Base-by-base conservation (phyloP, 2,888 invertebrate genomes). In the Plagodis pulveraria region DNA sequence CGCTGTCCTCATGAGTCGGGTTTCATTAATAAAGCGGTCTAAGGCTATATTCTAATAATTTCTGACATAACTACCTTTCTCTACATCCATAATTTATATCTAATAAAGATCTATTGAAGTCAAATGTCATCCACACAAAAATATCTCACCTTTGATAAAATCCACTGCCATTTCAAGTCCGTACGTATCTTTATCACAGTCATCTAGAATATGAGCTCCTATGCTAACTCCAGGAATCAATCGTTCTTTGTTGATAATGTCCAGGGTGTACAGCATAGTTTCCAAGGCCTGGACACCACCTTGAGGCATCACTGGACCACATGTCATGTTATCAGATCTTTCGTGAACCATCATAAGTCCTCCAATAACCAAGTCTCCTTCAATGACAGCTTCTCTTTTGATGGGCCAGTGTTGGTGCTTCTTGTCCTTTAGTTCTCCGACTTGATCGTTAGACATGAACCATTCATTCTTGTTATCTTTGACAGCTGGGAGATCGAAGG, bases 131-230 rank as follows among this genome's bases (percentile, higher is more conserved):
- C 1, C 9, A 41, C n/a, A 41, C 9, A 41, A 0, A 10, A 41
- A 5, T 5, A n/a, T n/a, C 63, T 50, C 90, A 98, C 98, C 98
- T 96, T 98, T 97, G 65, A 98, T 98, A 84, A 98, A 98, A 88
- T 98, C 98, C 11, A 98, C 97, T 11, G 98, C 98, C 96, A 98
- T 98, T 84, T 98, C 98, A 68, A 98, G 92, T 0, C 98, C 98
- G 78, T 98, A 98, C 0, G 98, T 98, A 83, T 98, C 98, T 88
- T 98, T 97, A 92, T 98, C 98, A 86, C 98, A 98, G 86, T 98
- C 98, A 80, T 98, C 98, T 65, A 98, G 93, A 53, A 98, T 95
- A 80, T 98, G 96, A 8, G 97, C 97, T 41, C 98, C 98, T 9
- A 98, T 89, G 6, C 93, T 95, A 53, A 98, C 95, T 52, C 96